Conservation (phyloP, 1,140 invertebrate genomes). For the Samia ricini region DNA sequence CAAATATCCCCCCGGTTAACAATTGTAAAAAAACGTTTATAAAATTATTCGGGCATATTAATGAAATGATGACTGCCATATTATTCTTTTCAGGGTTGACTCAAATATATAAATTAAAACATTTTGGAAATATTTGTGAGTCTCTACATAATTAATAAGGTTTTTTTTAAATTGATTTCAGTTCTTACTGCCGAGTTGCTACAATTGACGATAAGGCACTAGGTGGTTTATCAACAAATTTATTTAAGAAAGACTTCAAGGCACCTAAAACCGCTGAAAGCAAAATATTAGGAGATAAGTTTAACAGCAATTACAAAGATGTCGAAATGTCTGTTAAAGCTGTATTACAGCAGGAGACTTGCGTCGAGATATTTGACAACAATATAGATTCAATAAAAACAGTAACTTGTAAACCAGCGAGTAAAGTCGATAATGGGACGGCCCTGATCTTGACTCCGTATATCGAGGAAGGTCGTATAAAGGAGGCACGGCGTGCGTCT, state of each 20-base stretch:
- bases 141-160: too few species aligned
- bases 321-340: neutral
- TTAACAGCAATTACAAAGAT: neutral
- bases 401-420: neutral
- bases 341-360: neutral
- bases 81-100: too few species aligned
- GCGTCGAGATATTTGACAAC: neutral
- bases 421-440: conserved; percentile 75
- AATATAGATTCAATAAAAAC: neutral
- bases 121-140: too few species aligned
- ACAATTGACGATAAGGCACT: neutral
- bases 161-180: conserved; percentile 9
- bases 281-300: conserved; percentile 1
- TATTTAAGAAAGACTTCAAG: neutral
- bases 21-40: too few species aligned
- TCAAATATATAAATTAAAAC: neutral
- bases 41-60: too few species aligned
- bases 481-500: conserved; percentile 44
- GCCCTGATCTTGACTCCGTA: conserved; percentile 82
- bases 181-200: conserved; percentile 11
- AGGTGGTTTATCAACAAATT: neutral
- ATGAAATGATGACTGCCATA: too few species aligned
- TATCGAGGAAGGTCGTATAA: conserved; percentile 76
- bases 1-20: too few species aligned
- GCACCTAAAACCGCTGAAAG: neutral